Percentiles rank a stretch among this genome's conserved stretches.
phyloP scores from a whole-genome alignment of 1,140 invertebrate genomes.

The Hycleus phaleratus region DNA sequence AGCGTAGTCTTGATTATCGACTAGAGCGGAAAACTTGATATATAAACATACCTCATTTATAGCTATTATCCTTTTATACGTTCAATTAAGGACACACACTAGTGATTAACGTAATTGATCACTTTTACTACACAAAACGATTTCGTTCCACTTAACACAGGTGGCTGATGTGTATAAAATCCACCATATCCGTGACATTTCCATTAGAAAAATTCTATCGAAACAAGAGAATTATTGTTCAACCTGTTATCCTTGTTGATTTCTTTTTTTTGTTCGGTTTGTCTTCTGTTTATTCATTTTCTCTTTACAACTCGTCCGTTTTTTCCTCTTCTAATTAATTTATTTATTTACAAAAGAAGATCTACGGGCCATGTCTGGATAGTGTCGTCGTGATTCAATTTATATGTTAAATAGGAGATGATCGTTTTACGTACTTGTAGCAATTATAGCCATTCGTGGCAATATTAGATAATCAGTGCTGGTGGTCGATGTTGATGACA shows the following conservation, averaged over 20 bases:
- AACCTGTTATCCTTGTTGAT: too few relatives aligned
- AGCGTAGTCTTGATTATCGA: background rate
- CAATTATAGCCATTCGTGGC: constrained; percentile 12
- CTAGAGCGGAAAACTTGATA: constrained; percentile 1
- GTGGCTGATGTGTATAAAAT: background rate
- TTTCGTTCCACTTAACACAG: background rate
- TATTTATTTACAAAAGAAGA: constrained; percentile 5
- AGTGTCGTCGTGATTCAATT: constrained; percentile 12
- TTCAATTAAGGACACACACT: constrained; percentile 7
- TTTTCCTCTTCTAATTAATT: constrained; percentile 1
- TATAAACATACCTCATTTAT: background rate
- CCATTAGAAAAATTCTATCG: too few relatives aligned
- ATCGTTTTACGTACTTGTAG: constrained; percentile 8
- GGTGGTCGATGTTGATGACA: constrained; percentile 20
- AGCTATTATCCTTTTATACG: constrained; percentile 3
- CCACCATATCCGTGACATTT: constrained; percentile 2
- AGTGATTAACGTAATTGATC: constrained; percentile 2
- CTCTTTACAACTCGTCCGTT: too few relatives aligned
- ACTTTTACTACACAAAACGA: constrained; percentile 1
- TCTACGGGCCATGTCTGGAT: background rate
- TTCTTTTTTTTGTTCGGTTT: too few relatives aligned
- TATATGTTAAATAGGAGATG: constrained; percentile 20
- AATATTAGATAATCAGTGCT: constrained; percentile 30
- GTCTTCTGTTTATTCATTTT: too few relatives aligned
- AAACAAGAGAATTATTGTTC: too few relatives aligned